A percentile compares a stretch with the other conserved stretches of the same genome.
phyloP scores from a whole-genome alignment of 2,888 invertebrate genomes.

The Agrilus cyanescens region DNA sequence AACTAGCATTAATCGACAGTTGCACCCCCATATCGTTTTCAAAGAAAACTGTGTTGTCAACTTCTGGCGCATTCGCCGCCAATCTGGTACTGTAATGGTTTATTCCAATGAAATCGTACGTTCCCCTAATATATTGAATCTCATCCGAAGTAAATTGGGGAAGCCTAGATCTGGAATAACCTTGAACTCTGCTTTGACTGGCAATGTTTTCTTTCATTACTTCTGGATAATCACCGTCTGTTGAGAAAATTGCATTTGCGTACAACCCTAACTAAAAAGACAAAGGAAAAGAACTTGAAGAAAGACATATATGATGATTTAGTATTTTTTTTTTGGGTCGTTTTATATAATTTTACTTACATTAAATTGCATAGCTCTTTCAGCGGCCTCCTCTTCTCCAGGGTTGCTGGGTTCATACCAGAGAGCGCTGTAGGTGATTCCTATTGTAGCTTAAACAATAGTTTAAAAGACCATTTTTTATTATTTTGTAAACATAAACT shows the following conservation, averaged over 20 bases:
- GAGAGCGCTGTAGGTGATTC: constrained; percentile 36
- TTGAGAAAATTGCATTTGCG: constrained; percentile 51
- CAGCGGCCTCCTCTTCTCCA: constrained; percentile 37
- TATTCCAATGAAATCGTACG: constrained; percentile 60
- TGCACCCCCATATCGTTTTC: too few species aligned
- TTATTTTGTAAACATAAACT: too few species aligned
- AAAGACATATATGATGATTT: too few species aligned
- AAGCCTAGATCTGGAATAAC: constrained; percentile 45
- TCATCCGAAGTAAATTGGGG: constrained; percentile 48
- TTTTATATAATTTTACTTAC: too few species aligned
- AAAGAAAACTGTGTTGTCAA: too few species aligned
- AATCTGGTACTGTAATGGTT: constrained; percentile 52
- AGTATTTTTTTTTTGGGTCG: too few species aligned
- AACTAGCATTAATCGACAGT: too few species aligned
- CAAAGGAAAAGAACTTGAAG: too few species aligned
- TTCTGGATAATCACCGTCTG: constrained; percentile 50
- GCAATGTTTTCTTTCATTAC: constrained; percentile 47
- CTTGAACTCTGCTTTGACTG: constrained; percentile 43
- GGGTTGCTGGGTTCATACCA: constrained; percentile 36
- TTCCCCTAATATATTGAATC: constrained; percentile 42
- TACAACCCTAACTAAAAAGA: constrained; percentile 51
- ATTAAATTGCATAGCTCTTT: constrained; percentile 29
- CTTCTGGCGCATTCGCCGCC: constrained; percentile 7
- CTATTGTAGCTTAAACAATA: constrained; percentile 27
- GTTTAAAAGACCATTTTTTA: too few species aligned